Evolutionary conservation across 2,888 invertebrate genomes (phyloP).

Genomic region (Lasioglossum lativentre): DNA sequence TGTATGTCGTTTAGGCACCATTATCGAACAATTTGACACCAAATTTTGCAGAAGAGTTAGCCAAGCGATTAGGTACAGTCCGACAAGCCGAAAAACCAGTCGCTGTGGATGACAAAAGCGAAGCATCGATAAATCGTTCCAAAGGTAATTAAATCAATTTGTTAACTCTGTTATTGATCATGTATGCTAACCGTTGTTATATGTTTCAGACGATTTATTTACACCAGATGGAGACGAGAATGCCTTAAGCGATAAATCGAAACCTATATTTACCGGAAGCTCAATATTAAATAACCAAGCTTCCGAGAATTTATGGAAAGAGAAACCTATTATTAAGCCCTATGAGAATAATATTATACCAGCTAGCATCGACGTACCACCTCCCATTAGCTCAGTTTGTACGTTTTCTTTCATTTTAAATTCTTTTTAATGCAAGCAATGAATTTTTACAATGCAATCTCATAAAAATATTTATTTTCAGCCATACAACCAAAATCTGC

Average conservation of each 20-base stretch:
- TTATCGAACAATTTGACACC: constrained; percentile 56
- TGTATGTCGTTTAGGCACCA: constrained; percentile 39
- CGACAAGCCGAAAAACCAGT: constrained; percentile 85
- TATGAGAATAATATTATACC: constrained; percentile 80
- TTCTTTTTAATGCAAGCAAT: not conserved
- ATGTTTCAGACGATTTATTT: constrained; percentile 78
- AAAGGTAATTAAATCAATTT: constrained; percentile 72
- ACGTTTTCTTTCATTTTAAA: constrained; percentile 49
- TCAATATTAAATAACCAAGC: constrained; percentile 77
- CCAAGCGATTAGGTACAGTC: constrained; percentile 86
- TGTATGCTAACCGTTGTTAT: not conserved
- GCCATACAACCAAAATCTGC: constrained; percentile 81
- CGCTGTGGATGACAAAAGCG: constrained; percentile 75
- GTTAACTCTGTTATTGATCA: not conserved
- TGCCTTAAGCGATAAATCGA: constrained; percentile 72
- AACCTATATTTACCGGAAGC: constrained; percentile 73
- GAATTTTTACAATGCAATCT: not conserved
- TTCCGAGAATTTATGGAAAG: constrained; percentile 75
- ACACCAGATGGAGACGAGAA: constrained; percentile 74
- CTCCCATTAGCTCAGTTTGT: constrained; percentile 81
- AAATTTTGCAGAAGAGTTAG: constrained; percentile 88
- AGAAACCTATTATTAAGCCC: constrained; percentile 71
- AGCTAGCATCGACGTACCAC: constrained; percentile 82
- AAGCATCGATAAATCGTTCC: constrained; percentile 77
- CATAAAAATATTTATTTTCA: constrained; percentile 55